phyloP scores from a whole-genome alignment of 2,888 invertebrate genomes.

The Nephrocerus scutellatus region DNA sequence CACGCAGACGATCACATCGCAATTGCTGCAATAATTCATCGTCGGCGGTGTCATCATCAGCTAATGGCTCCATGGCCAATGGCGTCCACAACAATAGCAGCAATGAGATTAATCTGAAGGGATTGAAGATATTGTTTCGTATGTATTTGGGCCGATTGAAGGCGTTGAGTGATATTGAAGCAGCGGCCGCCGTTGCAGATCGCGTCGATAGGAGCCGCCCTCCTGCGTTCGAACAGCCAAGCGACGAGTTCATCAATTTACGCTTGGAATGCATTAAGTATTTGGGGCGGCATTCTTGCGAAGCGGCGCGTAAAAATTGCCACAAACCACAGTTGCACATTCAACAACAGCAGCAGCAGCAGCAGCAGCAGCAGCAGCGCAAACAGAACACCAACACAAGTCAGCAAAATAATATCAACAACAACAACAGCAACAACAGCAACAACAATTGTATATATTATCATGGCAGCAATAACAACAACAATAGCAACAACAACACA shows the following conservation, averaged over 20 bases:
- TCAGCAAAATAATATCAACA: slow-evolving; percentile 7
- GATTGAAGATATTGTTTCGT: slow-evolving; percentile 56
- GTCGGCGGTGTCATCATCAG: too few species aligned
- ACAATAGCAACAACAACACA: slow-evolving; percentile 3
- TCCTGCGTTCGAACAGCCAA: slow-evolving; percentile 35
- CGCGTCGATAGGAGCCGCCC: too few species aligned
- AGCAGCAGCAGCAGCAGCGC: slow-evolving; percentile 10
- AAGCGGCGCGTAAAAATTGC: too few species aligned
- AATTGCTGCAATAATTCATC: too few species aligned
- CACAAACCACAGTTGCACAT: slow-evolving; percentile 2
- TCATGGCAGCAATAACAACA: background rate
- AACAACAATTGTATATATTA: background rate
- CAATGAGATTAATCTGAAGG: slow-evolving; percentile 42
- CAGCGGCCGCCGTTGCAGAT: slow-evolving; percentile 35
- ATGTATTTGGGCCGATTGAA: slow-evolving; percentile 54
- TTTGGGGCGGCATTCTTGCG: slow-evolving; percentile 31
- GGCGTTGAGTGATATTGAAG: slow-evolving; percentile 37
- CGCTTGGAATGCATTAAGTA: slow-evolving; percentile 42
- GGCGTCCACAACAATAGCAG: slow-evolving; percentile 24
- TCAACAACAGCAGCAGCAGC: slow-evolving; percentile 21
- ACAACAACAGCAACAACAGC: background rate
- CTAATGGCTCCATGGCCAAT: too few species aligned
- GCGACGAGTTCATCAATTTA: slow-evolving; percentile 36
- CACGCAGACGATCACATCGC: too few species aligned
- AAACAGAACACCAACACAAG: slow-evolving; percentile 10